Percentiles rank a stretch among this genome's conserved stretches.
Evolutionary conservation across 1,140 invertebrate species (phyloP).

Genomic region (Cotesia vestalis): DNA sequence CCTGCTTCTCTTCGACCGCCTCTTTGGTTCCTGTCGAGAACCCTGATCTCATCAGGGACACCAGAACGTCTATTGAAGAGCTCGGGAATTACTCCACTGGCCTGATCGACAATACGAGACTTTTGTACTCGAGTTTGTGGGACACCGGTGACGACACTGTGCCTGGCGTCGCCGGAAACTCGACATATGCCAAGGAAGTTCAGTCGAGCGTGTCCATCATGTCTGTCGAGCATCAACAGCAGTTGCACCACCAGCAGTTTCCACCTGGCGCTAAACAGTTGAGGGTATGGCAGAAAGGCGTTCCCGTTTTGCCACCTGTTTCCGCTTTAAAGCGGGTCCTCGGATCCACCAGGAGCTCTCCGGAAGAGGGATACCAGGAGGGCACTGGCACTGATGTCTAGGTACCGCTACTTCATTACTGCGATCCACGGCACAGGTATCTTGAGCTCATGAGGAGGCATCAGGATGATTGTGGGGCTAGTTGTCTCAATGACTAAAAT

Average conservation of each 20-base stretch:
- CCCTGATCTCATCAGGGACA: constrained; percentile 84
- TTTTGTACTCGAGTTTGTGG: constrained; percentile 74
- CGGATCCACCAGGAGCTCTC: constrained; percentile 79
- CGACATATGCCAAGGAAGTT: constrained; percentile 79
- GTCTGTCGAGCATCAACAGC: background rate
- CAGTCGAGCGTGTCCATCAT: constrained; percentile 53
- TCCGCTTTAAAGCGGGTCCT: constrained; percentile 81
- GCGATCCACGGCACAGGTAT: constrained; percentile 55
- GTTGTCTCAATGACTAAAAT: constrained; percentile 12
- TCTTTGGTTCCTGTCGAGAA: constrained; percentile 76
- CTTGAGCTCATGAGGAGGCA: constrained; percentile 55
- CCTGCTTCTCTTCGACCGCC: constrained; percentile 74
- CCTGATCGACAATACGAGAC: constrained; percentile 76
- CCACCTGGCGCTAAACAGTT: constrained; percentile 77
- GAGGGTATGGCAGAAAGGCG: constrained; percentile 84
- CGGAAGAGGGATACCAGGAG: constrained; percentile 91
- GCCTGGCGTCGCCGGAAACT: constrained; percentile 23
- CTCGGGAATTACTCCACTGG: constrained; percentile 55
- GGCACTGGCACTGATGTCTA: constrained; percentile 91
- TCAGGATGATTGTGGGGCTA: constrained; percentile 41
- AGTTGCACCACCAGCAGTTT: constrained; percentile 48
- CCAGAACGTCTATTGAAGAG: constrained; percentile 59
- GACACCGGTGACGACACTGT: constrained; percentile 63
- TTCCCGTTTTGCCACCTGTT: constrained; percentile 83
- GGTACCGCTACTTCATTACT: constrained; percentile 62